Evolutionary conservation across 2,888 invertebrate genomes (phyloP), one percentile per base, ranked within the genome.

Genomic region (Dasypogon diadema): DNA sequence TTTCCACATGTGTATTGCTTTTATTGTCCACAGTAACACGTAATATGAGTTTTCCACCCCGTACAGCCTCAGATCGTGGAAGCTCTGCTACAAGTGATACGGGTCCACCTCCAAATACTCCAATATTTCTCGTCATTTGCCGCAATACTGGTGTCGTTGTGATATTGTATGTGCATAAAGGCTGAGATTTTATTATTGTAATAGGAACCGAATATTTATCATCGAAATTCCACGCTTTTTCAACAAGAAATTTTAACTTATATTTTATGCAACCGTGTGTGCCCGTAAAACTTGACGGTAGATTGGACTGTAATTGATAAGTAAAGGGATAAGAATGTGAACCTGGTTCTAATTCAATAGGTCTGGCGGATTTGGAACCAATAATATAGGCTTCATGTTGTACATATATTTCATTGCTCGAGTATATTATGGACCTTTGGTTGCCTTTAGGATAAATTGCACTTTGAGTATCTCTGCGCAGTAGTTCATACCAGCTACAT

Each of bases 401-500:
- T 46, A 85, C 81, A 76, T 85, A 85, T 54, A 84, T 82, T 78
- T 85, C 84, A 79, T 84, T 84, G 78, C 84, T 84, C 2, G 84
- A 83, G 76, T 85, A 85, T 37, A 85, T 84, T 8, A 86, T 79
- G 12, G 84, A 83, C 34, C 84, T 82, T 4, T 83, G 80, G 22
- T 83, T 82, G 34, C 83, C 82, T 78, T 85, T 85, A 14, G 46
- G 21, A 12, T 73, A 37, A 1, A 74, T 46, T 6, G 74, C 24
- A 46, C 72, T 55, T 1, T 55, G 22, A 16, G 79, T 76, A 70
- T 84, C 85, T 77, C 84, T 83, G 21, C 84, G 83, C 54, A 85
- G 78, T 60, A 86, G 83, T 80, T 86, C 85, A 76, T 83, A 82
- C 85, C 85, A 86, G 78, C 84, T 84, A 79, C 85, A 85, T 81